Evolutionary conservation across 2,113 vertebrate genomes (phyloP).

Genomic region (Haemorhous mexicanus): DNA sequence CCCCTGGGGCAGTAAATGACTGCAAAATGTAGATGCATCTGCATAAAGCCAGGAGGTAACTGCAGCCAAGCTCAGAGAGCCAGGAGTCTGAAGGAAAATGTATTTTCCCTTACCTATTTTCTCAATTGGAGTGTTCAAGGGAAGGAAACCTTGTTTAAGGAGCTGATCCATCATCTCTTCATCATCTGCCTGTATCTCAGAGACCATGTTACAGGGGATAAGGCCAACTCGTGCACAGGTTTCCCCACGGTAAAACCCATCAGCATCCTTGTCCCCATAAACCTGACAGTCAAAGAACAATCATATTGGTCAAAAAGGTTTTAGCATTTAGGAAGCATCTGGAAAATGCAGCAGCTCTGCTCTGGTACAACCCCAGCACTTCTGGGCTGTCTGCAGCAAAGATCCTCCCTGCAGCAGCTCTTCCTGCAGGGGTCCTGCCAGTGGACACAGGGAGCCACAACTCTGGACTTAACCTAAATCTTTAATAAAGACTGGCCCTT

Average conservation of each 20-base stretch:
- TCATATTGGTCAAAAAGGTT: neutral
- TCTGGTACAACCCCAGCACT: rapidly evolving
- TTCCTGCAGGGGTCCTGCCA: neutral
- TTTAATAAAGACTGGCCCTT: neutral
- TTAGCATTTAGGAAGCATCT: neutral
- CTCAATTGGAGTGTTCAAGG: slow-evolving; percentile 93
- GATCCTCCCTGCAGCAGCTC: neutral
- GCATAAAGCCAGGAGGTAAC: neutral
- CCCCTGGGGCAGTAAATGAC: neutral
- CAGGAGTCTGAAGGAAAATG: rapidly evolving
- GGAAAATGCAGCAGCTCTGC: neutral
- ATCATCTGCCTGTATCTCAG: slow-evolving; percentile 94
- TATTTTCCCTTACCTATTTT: slow-evolving; percentile 78
- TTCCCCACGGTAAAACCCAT: slow-evolving; percentile 95
- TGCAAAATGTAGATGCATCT: neutral
- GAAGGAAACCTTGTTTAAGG: slow-evolving; percentile 93
- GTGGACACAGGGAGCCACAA: rapidly evolving
- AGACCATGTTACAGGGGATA: slow-evolving; percentile 98
- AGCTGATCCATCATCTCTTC: slow-evolving; percentile 95
- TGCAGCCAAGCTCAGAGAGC: neutral
- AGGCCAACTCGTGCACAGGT: slow-evolving; percentile 86
- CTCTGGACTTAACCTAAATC: neutral
- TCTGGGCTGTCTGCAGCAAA: neutral
- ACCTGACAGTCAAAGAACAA: slow-evolving; percentile 70
- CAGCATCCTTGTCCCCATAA: slow-evolving; percentile 92